Base-by-base conservation (phyloP, 2,888 invertebrate species). In the Sphaeridia pumilis region DNA sequence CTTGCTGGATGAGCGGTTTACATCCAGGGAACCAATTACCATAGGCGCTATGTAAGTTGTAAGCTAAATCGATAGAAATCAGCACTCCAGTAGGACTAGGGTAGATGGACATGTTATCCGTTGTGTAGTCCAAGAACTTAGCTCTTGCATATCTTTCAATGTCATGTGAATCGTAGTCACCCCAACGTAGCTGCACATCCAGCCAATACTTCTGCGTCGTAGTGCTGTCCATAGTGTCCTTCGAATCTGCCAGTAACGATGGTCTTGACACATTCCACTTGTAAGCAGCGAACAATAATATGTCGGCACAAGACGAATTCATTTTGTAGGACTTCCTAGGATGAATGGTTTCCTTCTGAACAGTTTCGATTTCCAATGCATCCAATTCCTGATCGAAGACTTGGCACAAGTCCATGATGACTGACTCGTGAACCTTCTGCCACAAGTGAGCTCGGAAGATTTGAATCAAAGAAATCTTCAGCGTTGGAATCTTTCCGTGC, bases 21-120 rank as follows among this genome's bases (percentile, higher is more conserved):
- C 90, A 89, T 47, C 98, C 98, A 0, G 98, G 98, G 81, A 95
- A 98, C 98, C 98, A 99, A 72, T 99, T 97, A 24, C 98, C 98
- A 69, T 95, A 99, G 0, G 97, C 98, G 68, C 93, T 86, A 75
- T 98, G 98, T 60, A 98, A 75, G 72, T 98, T 98, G 70, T 98
- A 98, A 0, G 98, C 98, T 66, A 98, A 76, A 75, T 98, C 98
- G 50, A 98, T 89, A 35, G 94, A 93, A 60, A 98, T 92, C 21
- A 98, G 77, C 27, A 95, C 81, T 4, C 98, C 98, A 1, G 97
- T 98, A 0, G 98, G 98, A 20, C 97, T 93, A 0, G 98, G 98
- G 74, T 99, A 99, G 65, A 99, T 97, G 52, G 95, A 95, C 98
- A 98, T 98, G 73, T 98, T 99, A 70, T 98, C 98, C 0, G 97